Base-by-base conservation (phyloP, 2,113 vertebrate species). In the Setophaga coronata region DNA sequence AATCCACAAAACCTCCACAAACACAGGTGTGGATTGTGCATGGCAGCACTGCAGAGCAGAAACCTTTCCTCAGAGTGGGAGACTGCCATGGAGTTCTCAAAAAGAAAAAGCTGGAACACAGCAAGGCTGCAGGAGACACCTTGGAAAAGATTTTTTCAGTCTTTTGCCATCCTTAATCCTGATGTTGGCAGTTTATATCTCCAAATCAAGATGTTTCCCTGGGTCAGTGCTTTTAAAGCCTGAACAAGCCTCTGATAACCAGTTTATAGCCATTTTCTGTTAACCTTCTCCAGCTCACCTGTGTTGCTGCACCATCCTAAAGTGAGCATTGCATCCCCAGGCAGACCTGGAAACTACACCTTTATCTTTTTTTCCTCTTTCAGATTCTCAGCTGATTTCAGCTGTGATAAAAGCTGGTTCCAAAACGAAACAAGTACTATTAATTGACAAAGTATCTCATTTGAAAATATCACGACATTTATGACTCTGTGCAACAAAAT, bases 381-480 rank as follows among this genome's bases (percentile, higher is more conserved):
- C 42, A 54, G 47, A 34, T 57, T 65, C 9, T 67, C 43, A 61
- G 28, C 40, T 92, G 25, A 21, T 78, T 82, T 84, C 47, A 78
- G 28, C 24, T 81, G 23, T 4, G 4, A 33, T 67, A 64, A 89
- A 87, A 74, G 24, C 48, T 65, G 40, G 4, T 45, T 78, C n/a
- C 40, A 38, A 82, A 95, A 61, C 17, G 14, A 34, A 62, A n/a
- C 20, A n/a, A 45, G 9, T 31, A 11, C 31, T 76, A 5, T 82
- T 65, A 76, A 53, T 57, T 89, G 74, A 82, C 13, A 23, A 76
- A 87, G 33, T 40, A 36, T 85, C 81, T 92, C 14, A 47, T 72
- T 81, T 87, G 82, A 92, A 96, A 94, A 89, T 42, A 90, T 47
- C 0, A 19, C 86, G 81, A 56, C 69, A 82, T 79, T 92, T 21